These are phyloP conservation scores for Gorsachius goisagi DNA, from an alignment of 2,113 vertebrate species.

Conservation along the genomic window DNA sequence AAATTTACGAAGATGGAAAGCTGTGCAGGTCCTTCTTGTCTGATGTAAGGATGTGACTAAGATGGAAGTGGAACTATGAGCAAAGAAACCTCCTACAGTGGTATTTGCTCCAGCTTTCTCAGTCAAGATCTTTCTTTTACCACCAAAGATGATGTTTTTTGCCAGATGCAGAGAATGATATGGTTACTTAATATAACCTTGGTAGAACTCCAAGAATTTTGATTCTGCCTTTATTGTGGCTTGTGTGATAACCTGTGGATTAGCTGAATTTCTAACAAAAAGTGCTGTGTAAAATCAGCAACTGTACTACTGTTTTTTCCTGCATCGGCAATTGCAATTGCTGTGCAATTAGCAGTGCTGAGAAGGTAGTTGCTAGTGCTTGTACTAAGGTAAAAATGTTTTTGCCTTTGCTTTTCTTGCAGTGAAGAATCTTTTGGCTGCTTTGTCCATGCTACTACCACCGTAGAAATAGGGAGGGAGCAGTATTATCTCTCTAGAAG, in stretches of 20 bases:
- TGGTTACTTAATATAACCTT: neutral
- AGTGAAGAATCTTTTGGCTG: neutral
- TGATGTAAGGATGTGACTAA: neutral
- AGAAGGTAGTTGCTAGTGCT: neutral
- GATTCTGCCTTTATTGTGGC: neutral
- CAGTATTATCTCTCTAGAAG: neutral
- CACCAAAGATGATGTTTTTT: neutral
- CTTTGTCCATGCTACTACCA: neutral
- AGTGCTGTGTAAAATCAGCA: neutral
- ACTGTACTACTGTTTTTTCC: neutral
- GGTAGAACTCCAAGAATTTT: neutral
- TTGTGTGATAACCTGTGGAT: neutral
- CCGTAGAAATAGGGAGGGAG: neutral
- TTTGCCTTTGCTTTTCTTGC: neutral
- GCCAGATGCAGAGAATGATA: fast-evolving
- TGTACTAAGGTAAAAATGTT: neutral
- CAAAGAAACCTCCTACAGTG: neutral
- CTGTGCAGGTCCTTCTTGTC: neutral
- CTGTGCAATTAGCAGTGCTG: neutral
- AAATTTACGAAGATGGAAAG: neutral
- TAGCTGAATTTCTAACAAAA: neutral
- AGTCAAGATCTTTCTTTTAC: neutral
- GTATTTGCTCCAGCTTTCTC: neutral
- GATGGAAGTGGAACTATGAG: neutral
- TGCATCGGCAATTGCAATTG: neutral